Percentiles rank a stretch among this genome's conserved stretches.
phyloP scores from a whole-genome alignment of 2,888 invertebrate genomes.

The Gymnoscelis rufifasciata region DNA sequence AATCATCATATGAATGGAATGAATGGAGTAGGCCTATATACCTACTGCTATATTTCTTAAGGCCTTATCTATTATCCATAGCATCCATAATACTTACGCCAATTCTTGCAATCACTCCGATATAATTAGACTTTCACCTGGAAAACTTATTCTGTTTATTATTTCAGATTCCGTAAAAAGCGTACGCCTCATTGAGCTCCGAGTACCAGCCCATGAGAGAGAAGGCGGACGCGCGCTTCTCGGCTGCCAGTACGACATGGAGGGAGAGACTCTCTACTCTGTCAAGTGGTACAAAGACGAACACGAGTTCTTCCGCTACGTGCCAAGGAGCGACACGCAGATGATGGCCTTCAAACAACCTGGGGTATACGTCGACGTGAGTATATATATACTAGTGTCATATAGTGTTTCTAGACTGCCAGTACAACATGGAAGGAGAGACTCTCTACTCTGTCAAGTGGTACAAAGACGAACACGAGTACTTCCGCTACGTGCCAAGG shows the following conservation, averaged over 20 bases:
- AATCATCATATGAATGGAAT: no score
- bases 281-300: slow-evolving; percentile 95
- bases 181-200: slow-evolving; percentile 85
- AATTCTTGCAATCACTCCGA: no score
- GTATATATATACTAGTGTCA: slow-evolving; percentile 40
- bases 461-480: no score
- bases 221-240: slow-evolving; percentile 85
- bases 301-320: slow-evolving; percentile 89
- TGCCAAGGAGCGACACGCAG: slow-evolving; percentile 86
- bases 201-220: slow-evolving; percentile 88
- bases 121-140: no score
- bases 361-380: slow-evolving; percentile 90
- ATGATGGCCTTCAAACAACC: slow-evolving; percentile 85
- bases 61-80: no score
- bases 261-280: slow-evolving; percentile 88
- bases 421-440: no score
- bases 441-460: no score
- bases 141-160: not conserved
- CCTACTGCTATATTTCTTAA: no score
- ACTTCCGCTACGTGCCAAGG: no score
- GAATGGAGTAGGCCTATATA: no score
- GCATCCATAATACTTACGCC: no score
- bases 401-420: no score
- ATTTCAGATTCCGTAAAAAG: slow-evolving; percentile 57
- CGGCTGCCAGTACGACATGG: slow-evolving; percentile 89